Base-by-base conservation (phyloP, 53 echinoderm and acorn worm genomes). In the Mesocentrotus franciscanus region DNA sequence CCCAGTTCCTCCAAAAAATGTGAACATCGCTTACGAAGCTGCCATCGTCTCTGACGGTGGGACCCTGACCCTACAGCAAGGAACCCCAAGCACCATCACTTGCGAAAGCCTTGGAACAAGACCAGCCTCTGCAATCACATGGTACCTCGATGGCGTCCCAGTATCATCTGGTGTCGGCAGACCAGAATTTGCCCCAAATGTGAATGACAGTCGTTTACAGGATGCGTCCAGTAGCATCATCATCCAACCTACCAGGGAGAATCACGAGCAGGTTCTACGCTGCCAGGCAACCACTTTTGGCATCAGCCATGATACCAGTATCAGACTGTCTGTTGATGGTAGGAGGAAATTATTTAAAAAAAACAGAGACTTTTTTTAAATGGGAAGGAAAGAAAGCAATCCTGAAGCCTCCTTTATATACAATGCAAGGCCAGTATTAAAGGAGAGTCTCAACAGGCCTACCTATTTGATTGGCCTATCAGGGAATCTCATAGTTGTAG, bases 51-150 rank as follows among this genome's bases (percentile, higher is more conserved):
- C 81, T 8, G 81, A 94, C n/a, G 84, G 94, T 1, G 94, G 33
- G 16, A 64, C 33, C 0, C 35, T 94, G 22, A 94, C 94, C 4
- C 81, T 94, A 8, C 17, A 64, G 35, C 32, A 94, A 61, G 84
- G 60, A 2, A 61, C 24, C 35, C 8, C 81, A 8, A 59, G 26
- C 84, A 83, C 94, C 83, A 94, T 94, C 81, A 94, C 94, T 61
- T 94, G 94, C 33, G 9, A 83, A n/a, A 94, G 94, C n/a, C 60
- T 83, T 9, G 94, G 94, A 60, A 94, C 94, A 22, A 56, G 94
- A 24, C 94, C 94, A 18, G 94, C 81, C 32, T 94, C 94, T 1
- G 61, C 60, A 18, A 79, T 94, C 84, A 61, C 36, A 29, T 94
- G 94, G 94, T 94, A 83, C 62, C 94, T 94, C 35, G 36, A 94